Conservation (phyloP, 2,113 vertebrate species). For the Natator depressus region DNA sequence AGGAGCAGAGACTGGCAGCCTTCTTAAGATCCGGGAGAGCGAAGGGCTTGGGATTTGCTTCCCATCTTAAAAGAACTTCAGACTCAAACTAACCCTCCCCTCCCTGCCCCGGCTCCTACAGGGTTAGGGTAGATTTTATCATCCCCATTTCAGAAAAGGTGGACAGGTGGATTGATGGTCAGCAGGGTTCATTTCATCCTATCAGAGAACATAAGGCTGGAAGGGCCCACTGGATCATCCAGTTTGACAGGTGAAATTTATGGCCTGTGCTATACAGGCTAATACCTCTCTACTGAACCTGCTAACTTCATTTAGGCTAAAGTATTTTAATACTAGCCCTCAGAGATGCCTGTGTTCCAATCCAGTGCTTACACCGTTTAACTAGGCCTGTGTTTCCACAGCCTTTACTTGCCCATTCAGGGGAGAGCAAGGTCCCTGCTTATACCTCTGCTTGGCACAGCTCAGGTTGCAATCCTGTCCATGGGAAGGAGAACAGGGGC, state of each 20-base stretch:
- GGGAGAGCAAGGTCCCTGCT: not conserved
- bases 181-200: not conserved
- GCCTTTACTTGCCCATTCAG: not conserved
- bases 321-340: not conserved
- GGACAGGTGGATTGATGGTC: not conserved
- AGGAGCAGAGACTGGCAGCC: not conserved
- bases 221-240: not conserved
- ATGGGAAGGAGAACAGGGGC: fast-evolving
- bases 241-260: not conserved
- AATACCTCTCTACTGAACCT: not conserved
- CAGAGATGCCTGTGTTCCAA: not conserved
- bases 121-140: not conserved
- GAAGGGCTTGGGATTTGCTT: not conserved
- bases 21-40: not conserved
- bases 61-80: not conserved
- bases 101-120: fast-evolving
- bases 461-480: not conserved
- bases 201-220: not conserved
- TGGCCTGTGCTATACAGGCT: not conserved
- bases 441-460: fast-evolving
- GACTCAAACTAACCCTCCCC: not conserved
- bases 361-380: not conserved
- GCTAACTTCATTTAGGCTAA: not conserved
- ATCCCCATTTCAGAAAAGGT: not conserved
- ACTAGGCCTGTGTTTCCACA: not conserved